phyloP scores from a whole-genome alignment of 2,113 vertebrate species.

The Trogon melanurus region DNA sequence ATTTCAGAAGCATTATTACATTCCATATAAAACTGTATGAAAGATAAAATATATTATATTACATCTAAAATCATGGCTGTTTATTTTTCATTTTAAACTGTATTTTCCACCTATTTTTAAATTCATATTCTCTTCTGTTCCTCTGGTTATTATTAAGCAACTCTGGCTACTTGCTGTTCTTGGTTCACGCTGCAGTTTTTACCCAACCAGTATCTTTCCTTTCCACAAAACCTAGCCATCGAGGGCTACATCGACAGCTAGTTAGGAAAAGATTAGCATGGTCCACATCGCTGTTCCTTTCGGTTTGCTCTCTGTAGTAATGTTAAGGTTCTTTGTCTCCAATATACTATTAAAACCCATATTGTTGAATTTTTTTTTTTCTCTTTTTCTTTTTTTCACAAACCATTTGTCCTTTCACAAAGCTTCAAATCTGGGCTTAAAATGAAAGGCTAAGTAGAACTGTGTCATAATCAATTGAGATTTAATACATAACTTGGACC shows the following conservation, averaged over 20 bases:
- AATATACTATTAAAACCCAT: neutral
- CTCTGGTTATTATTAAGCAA: neutral
- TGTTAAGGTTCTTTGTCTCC: neutral
- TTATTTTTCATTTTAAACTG: conserved; percentile 27
- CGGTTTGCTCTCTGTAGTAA: neutral
- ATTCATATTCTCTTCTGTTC: neutral
- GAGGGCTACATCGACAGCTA: neutral
- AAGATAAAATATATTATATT: conserved; percentile 45
- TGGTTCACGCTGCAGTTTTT: neutral
- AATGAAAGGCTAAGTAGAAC: conserved; percentile 27
- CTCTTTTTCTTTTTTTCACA: neutral
- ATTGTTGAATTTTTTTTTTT: neutral
- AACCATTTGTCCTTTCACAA: conserved; percentile 12
- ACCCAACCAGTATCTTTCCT: neutral
- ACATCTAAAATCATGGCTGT: neutral
- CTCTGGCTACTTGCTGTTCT: neutral
- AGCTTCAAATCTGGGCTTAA: conserved; percentile 34
- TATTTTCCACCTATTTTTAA: neutral
- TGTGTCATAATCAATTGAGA: conserved; percentile 18
- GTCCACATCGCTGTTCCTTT: neutral
- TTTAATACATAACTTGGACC: conserved; percentile 44
- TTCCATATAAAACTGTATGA: conserved; percentile 6
- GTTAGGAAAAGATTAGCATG: neutral
- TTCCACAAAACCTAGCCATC: neutral
- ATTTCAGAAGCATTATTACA: conserved; percentile 53